A percentile compares a stretch with the other conserved stretches of the same genome.
phyloP scores from a whole-genome alignment of 2,888 invertebrate species.

The Dichetophora obliterata region DNA sequence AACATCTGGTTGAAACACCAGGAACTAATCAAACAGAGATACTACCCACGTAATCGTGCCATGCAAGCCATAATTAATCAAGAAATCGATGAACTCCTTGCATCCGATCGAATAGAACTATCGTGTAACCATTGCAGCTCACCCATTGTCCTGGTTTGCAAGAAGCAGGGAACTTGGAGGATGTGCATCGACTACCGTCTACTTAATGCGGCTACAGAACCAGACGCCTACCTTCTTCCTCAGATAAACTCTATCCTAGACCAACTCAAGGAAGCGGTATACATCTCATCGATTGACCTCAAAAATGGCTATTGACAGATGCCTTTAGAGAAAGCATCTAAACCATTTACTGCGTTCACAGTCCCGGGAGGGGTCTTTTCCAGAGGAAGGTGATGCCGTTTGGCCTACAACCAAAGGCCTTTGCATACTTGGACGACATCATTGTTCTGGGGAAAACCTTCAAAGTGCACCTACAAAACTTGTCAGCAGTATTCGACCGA shows the following conservation, averaged over 20 bases:
- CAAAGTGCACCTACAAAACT: background rate
- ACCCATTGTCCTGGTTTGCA: background rate
- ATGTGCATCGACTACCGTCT: slow-evolving; percentile 1
- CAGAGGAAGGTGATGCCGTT: slow-evolving; percentile 22
- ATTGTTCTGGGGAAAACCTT: no score
- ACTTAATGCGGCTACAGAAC: no score
- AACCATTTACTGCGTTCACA: background rate
- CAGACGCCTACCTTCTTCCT: no score
- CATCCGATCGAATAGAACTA: background rate
- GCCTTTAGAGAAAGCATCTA: no score
- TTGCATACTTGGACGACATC: background rate
- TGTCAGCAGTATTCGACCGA: background rate
- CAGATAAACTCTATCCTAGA: no score
- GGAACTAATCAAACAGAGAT: slow-evolving; percentile 13
- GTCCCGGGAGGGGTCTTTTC: background rate
- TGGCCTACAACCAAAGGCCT: slow-evolving; percentile 8
- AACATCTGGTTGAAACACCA: no score
- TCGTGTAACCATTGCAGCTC: slow-evolving; percentile 1
- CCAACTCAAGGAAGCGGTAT: no score
- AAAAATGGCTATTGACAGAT: no score
- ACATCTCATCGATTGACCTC: no score
- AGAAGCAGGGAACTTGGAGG: background rate
- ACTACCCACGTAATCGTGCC: background rate
- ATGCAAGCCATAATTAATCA: background rate
- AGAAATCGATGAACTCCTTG: slow-evolving; percentile 11